phyloP scores from a whole-genome alignment of 2,888 invertebrate species.

The Ochropacha duplaris region DNA sequence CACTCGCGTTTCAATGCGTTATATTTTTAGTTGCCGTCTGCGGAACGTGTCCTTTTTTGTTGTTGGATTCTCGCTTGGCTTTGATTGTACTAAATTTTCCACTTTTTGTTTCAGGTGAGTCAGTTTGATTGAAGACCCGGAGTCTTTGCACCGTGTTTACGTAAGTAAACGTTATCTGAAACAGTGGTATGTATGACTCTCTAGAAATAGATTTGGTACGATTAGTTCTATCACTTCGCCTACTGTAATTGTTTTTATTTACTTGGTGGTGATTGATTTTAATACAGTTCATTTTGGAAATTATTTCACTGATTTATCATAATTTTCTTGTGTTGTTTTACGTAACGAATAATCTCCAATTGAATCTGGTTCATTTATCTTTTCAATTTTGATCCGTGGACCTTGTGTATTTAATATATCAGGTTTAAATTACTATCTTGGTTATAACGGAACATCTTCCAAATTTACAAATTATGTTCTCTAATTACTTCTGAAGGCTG shows the following conservation, averaged over 20 bases:
- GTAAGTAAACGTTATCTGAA: not conserved
- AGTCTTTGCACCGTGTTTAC: not conserved
- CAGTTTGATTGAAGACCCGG: conserved; percentile 5
- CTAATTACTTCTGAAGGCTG: no score
- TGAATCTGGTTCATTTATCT: not conserved
- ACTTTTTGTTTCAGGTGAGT: conserved; percentile 52
- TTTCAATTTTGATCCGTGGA: no score
- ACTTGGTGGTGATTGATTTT: not conserved
- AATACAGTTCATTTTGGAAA: not conserved
- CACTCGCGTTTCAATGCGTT: conserved; percentile 14
- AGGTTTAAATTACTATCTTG: no score
- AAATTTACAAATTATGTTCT: no score
- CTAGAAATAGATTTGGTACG: not conserved
- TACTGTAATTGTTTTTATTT: not conserved
- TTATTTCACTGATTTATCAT: not conserved
- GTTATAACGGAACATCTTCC: no score
- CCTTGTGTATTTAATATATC: no score
- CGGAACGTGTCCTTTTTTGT: conserved; percentile 14
- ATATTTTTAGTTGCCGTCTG: conserved; percentile 18
- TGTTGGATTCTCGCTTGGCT: not conserved
- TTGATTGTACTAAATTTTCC: conserved; percentile 21
- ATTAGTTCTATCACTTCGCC: not conserved
- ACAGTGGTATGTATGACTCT: not conserved
- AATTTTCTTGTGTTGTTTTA: not conserved
- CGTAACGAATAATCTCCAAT: not conserved